These are phyloP conservation scores for Busseola fusca DNA, from an alignment of 2,888 invertebrate genomes.

Conservation along the genomic window DNA sequence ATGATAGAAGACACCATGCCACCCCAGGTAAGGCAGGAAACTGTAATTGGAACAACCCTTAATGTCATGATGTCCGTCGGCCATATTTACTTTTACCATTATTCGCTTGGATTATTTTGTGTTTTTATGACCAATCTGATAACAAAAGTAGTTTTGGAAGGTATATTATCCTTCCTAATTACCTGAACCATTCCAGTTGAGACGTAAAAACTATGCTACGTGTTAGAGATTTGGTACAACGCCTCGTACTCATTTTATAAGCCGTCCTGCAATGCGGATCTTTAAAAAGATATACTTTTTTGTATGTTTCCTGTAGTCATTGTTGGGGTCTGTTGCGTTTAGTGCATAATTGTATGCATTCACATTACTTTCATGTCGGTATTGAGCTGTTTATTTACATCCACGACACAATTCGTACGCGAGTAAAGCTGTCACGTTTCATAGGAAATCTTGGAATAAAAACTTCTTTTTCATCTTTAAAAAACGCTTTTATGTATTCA, in stretches of 20 bases:
- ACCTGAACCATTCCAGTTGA: constrained; percentile 22
- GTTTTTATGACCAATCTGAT: constrained; percentile 67
- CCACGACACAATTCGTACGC: constrained; percentile 9
- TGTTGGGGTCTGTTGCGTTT: constrained; percentile 38
- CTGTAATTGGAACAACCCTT: constrained; percentile 80
- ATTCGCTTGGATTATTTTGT: constrained; percentile 74
- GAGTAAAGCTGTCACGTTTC: constrained; percentile 45
- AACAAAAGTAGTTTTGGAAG: constrained; percentile 47
- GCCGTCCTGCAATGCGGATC: constrained; percentile 77
- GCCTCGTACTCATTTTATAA: constrained; percentile 40
- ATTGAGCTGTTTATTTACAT: constrained; percentile 47
- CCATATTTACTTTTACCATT: constrained; percentile 83
- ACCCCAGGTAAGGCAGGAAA: constrained; percentile 81
- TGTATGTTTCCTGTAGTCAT: constrained; percentile 37
- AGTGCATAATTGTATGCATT: constrained; percentile 35
- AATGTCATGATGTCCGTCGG: constrained; percentile 85
- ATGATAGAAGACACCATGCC: constrained; percentile 92
- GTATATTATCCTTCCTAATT: constrained; percentile 23
- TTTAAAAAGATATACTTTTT: constrained; percentile 56
- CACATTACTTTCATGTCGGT: constrained; percentile 26
- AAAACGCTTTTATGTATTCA: constrained; percentile 25
- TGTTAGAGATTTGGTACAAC: constrained; percentile 31
- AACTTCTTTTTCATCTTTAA: constrained; percentile 36
- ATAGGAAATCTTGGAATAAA: constrained; percentile 44
- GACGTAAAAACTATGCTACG: constrained; percentile 22